These are phyloP conservation scores for Huso huso DNA, from an alignment of 2,797 vertebrate species.

Conservation along the genomic window DNA sequence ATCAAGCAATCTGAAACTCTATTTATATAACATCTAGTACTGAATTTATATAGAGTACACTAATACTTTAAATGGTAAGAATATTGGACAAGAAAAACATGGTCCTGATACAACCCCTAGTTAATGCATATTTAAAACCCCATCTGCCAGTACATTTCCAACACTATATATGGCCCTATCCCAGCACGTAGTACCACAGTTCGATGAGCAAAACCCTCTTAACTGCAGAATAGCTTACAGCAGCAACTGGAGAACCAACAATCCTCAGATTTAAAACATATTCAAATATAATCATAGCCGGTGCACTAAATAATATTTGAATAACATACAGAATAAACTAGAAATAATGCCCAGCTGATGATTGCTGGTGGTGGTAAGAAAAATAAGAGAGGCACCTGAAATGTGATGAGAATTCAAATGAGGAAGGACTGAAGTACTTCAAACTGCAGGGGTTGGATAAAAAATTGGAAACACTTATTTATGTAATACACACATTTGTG, in stretches of 20 bases:
- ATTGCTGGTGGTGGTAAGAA: neutral
- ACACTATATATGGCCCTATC: neutral
- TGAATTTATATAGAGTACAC: neutral
- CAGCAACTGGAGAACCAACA: too few species aligned
- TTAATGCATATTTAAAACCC: neutral
- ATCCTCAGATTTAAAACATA: too few species aligned
- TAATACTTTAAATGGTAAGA: conserved; percentile 6
- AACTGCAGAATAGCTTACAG: neutral
- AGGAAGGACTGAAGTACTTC: neutral
- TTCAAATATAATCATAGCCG: too few species aligned
- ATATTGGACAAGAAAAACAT: conserved; percentile 4
- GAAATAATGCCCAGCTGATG: neutral
- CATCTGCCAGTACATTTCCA: conserved; percentile 4
- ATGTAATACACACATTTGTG: too few species aligned
- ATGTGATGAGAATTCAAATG: neutral
- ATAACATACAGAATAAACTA: neutral
- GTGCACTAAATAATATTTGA: neutral
- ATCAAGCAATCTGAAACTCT: too few species aligned
- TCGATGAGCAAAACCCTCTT: neutral
- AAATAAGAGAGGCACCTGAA: neutral
- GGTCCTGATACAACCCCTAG: neutral
- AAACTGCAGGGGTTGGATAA: neutral
- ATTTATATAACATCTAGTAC: too few species aligned
- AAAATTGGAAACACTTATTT: too few species aligned
- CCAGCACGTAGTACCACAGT: neutral